These are phyloP conservation scores for Liposcelis brunnea DNA, from an alignment of 2,888 invertebrate genomes.

Conservation along the genomic window DNA sequence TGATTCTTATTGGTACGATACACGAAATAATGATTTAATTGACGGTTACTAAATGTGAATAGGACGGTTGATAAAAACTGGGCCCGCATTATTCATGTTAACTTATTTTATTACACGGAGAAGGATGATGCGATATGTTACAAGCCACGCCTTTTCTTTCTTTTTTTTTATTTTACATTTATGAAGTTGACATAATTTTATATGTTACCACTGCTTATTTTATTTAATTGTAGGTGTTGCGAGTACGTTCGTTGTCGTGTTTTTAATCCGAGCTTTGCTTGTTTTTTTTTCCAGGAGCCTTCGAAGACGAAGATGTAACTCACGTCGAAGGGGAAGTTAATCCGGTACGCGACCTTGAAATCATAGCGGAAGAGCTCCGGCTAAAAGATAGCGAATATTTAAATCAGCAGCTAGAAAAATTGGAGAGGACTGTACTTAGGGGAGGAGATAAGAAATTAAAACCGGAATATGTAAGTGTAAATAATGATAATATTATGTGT, in stretches of 20 bases:
- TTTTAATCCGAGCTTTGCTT: too few species aligned
- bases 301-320: slow-evolving; percentile 93
- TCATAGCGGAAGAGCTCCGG: slow-evolving; percentile 87
- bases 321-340: slow-evolving; percentile 98
- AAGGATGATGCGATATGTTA: slow-evolving; percentile 6
- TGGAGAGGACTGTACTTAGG: slow-evolving; percentile 66
- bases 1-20: too few species aligned
- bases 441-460: slow-evolving; percentile 89
- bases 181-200: neutral
- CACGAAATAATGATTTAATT: too few species aligned
- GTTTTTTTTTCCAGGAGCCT: slow-evolving; percentile 50
- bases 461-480: slow-evolving; percentile 71
- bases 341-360: slow-evolving; percentile 90
- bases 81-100: neutral
- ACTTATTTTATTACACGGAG: slow-evolving; percentile 8
- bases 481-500: slow-evolving; percentile 3
- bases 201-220: too few species aligned
- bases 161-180: slow-evolving; percentile 4
- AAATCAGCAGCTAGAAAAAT: slow-evolving; percentile 61
- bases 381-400: slow-evolving; percentile 87
- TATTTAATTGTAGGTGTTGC: too few species aligned
- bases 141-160: slow-evolving; percentile 8
- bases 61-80: slow-evolving; percentile 3
- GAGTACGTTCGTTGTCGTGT: too few species aligned
- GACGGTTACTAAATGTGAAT: too few species aligned